Conservation (phyloP, 2,113 vertebrate genomes). For the Piprites chloris region DNA sequence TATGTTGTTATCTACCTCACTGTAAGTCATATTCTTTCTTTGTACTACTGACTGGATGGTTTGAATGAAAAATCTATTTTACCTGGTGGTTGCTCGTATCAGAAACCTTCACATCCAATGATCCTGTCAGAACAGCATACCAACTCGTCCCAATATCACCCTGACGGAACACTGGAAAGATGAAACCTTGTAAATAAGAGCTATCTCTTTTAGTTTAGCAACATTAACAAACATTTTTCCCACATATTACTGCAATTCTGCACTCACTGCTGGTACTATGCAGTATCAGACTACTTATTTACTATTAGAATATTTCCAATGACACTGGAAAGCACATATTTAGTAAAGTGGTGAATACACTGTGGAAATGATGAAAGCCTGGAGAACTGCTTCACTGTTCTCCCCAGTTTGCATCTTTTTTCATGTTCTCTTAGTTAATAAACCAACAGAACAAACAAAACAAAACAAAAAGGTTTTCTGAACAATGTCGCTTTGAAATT, state of each 20-base stretch:
- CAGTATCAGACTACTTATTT: not conserved
- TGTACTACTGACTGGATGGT: not conserved
- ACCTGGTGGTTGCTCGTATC: slow-evolving; percentile 95
- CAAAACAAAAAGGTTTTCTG: not conserved
- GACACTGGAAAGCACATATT: not conserved
- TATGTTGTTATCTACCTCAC: not conserved
- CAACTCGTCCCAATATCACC: slow-evolving; percentile 97
- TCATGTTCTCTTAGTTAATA: not conserved
- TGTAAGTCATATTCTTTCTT: not conserved
- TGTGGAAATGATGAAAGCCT: not conserved
- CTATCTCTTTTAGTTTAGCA: not conserved
- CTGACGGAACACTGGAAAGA: slow-evolving; percentile 90
- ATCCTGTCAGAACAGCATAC: slow-evolving; percentile 95
- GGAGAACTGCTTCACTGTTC: not conserved
- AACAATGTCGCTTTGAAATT: not conserved
- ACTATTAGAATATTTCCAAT: not conserved
- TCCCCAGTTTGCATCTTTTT: not conserved
- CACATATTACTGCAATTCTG: not conserved
- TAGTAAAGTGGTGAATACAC: not conserved
- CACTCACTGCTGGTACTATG: not conserved
- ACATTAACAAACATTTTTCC: not conserved
- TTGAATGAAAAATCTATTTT: slow-evolving; percentile 29
- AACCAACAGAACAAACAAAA: not conserved
- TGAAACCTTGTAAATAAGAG: slow-evolving; percentile 4
- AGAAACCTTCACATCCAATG: slow-evolving; percentile 95